A percentile compares a stretch with the other conserved stretches of the same genome.
Conservation (phyloP, 2,113 vertebrate genomes). For the Malurus cyaneus region DNA sequence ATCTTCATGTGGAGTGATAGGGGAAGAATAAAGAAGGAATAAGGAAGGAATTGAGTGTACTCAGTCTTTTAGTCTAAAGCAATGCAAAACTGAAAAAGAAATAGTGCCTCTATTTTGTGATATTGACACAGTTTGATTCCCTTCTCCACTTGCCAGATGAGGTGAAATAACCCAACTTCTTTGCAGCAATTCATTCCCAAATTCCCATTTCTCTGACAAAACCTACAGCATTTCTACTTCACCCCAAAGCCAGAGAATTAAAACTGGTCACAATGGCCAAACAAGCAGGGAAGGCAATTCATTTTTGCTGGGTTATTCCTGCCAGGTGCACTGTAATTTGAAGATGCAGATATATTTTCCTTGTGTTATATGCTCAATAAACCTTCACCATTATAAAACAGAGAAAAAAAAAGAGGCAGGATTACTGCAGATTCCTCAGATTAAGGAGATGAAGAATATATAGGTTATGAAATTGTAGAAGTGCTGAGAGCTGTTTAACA, state of each 20-base stretch:
- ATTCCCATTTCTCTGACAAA: not conserved
- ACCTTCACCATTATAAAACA: not conserved
- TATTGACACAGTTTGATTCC: not conserved
- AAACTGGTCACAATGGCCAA: not conserved
- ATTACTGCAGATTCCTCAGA: not conserved
- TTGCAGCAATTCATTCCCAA: not conserved
- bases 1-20: not conserved
- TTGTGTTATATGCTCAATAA: not conserved
- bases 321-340: not conserved
- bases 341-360: not conserved
- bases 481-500: not conserved
- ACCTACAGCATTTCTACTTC: not conserved
- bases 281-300: not conserved
- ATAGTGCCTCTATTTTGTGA: not conserved
- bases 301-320: not conserved
- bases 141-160: not conserved
- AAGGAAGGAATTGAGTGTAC: not conserved
- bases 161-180: not conserved
- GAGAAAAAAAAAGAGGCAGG: not conserved
- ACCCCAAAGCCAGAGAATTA: not conserved
- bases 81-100: not conserved
- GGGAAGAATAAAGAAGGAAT: not conserved
- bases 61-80: not conserved
- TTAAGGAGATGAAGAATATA: not conserved
- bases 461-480: not conserved